Percentiles rank a stretch among this genome's conserved stretches.
Evolutionary conservation across 2,113 vertebrate species (phyloP).

Genomic region (Patagioenas fasciata): DNA sequence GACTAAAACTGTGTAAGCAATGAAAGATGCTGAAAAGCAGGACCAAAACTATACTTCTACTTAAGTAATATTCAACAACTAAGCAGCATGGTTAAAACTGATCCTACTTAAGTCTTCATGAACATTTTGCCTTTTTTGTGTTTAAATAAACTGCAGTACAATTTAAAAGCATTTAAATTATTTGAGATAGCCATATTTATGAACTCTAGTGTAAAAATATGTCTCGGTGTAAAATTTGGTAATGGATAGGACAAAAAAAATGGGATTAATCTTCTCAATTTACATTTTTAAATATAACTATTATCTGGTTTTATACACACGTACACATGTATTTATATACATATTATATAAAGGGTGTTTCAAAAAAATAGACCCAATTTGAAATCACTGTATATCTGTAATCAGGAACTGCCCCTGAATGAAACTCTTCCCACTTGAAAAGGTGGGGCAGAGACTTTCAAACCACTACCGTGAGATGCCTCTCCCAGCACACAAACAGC

Average conservation of each 20-base stretch:
- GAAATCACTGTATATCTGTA: no score
- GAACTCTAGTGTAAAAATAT: not conserved
- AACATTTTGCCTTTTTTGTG: not conserved
- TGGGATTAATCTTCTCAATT: not conserved
- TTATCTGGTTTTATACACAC: not conserved
- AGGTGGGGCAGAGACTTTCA: no score
- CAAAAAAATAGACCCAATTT: no score
- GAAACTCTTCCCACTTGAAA: no score
- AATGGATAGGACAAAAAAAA: not conserved
- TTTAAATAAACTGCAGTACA: not conserved
- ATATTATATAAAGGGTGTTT: no score
- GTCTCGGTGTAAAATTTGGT: not conserved
- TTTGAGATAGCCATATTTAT: not conserved
- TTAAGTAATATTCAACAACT: not conserved
- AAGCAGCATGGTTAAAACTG: not conserved
- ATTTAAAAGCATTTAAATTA: not conserved
- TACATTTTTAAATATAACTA: not conserved
- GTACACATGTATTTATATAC: not conserved
- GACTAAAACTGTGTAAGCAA: not conserved
- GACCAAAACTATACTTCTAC: not conserved
- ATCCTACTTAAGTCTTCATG: not conserved
- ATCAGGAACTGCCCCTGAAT: no score
- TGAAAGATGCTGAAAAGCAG: not conserved
- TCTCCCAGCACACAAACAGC: no score
- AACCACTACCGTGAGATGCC: no score